Evolutionary conservation across 2,113 vertebrate species (phyloP).

Genomic region (Phyllostomus discolor): DNA sequence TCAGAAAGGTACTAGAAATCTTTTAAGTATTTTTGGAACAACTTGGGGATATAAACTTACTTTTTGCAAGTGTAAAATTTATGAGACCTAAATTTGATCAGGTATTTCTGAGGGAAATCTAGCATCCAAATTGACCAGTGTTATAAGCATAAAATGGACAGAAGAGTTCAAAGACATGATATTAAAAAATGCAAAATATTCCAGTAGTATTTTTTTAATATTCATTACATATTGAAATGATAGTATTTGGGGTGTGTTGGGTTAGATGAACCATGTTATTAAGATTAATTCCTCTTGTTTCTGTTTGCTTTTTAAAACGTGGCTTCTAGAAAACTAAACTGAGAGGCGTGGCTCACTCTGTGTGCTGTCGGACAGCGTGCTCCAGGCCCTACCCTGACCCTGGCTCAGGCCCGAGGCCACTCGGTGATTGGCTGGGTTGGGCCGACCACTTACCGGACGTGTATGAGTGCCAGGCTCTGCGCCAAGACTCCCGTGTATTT

Average conservation of each 20-base stretch:
- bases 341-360: fast-evolving
- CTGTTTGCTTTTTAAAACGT: not conserved
- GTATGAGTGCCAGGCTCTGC: not conserved
- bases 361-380: not conserved
- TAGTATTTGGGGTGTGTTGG: not conserved
- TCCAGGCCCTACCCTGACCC: not conserved
- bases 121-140: not conserved
- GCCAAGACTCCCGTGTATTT: not conserved
- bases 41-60: not conserved
- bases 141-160: not conserved
- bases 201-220: not conserved
- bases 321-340: not conserved
- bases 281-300: not conserved
- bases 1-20: slow-evolving; percentile 3
- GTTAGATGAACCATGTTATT: not conserved
- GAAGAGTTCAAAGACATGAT: not conserved
- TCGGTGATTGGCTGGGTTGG: not conserved
- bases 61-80: slow-evolving; percentile 5
- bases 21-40: not conserved
- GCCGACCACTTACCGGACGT: not conserved
- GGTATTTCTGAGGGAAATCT: not conserved
- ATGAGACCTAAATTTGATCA: not conserved
- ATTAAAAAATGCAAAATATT: not conserved
- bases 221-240: not conserved
- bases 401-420: not conserved